Evolutionary conservation across 2,113 vertebrate species (phyloP).

Genomic region (Antennarius striatus): DNA sequence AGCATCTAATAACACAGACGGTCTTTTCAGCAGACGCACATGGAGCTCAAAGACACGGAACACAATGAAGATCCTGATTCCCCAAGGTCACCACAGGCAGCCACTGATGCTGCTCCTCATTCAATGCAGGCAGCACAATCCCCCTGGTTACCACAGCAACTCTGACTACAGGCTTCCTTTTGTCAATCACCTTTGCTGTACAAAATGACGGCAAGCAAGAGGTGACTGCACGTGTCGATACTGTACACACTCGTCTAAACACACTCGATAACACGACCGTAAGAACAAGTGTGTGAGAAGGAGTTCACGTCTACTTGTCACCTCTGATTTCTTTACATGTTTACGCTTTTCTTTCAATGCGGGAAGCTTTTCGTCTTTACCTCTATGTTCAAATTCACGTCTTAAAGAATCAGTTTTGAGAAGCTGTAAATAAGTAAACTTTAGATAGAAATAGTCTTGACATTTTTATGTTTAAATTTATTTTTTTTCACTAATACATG

Average conservation of each 20-base stretch:
- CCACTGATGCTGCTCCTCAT: conserved; percentile 53
- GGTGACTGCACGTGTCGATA: conserved; percentile 12
- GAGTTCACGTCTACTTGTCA: conserved; percentile 3
- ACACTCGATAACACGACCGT: conserved; percentile 6
- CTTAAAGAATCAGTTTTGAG: neutral
- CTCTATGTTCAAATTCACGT: conserved; percentile 18
- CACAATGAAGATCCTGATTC: conserved; percentile 57
- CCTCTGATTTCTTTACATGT: conserved; percentile 24
- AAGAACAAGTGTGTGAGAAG: neutral
- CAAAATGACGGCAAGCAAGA: conserved; percentile 42
- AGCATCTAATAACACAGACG: neutral
- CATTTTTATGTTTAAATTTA: neutral
- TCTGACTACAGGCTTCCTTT: conserved; percentile 50
- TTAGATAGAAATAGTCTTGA: neutral
- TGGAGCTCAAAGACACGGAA: conserved; percentile 29
- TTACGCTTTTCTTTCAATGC: conserved; percentile 3
- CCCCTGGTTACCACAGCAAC: conserved; percentile 74
- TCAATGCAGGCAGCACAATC: conserved; percentile 44
- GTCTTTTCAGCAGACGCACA: neutral
- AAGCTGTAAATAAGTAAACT: conserved; percentile 17
- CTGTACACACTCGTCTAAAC: conserved; percentile 12
- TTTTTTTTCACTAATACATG: neutral
- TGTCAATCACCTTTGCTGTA: conserved; percentile 55
- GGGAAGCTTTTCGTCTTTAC: neutral
- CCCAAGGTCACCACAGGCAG: conserved; percentile 68